Evolutionary conservation across 2,888 invertebrate genomes (phyloP).

Genomic region (Liodrosophila aerea): DNA sequence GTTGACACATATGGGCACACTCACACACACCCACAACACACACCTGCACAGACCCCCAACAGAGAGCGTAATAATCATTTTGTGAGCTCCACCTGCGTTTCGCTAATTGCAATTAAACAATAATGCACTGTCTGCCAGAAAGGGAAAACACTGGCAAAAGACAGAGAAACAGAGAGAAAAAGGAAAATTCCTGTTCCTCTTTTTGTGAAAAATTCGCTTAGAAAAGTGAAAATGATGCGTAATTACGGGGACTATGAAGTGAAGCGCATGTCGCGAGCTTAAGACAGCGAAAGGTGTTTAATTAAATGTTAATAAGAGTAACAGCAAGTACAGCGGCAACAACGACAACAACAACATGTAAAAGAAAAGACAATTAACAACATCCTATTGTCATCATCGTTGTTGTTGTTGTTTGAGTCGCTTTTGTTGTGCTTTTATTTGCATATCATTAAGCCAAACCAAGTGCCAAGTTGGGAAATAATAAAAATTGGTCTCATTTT

Average conservation of each 20-base stretch:
- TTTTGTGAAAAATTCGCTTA: slow-evolving; percentile 53
- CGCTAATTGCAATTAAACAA: slow-evolving; percentile 78
- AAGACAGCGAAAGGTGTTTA: slow-evolving; percentile 67
- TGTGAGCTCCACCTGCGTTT: slow-evolving; percentile 54
- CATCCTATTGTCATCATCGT: slow-evolving; percentile 35
- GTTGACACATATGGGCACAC: slow-evolving; percentile 30
- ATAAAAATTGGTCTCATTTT: slow-evolving; percentile 38
- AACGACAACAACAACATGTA: slow-evolving; percentile 19
- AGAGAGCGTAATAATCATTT: slow-evolving; percentile 61
- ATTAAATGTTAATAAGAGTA: slow-evolving; percentile 70
- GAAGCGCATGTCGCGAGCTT: slow-evolving; percentile 48
- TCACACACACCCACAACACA: background rate
- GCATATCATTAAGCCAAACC: slow-evolving; percentile 65
- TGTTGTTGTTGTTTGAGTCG: slow-evolving; percentile 35
- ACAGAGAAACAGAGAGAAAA: slow-evolving; percentile 5
- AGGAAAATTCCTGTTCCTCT: background rate
- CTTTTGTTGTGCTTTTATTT: slow-evolving; percentile 58
- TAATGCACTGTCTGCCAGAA: slow-evolving; percentile 38
- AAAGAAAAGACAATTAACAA: slow-evolving; percentile 56
- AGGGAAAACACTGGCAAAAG: slow-evolving; percentile 3
- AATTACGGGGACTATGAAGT: slow-evolving; percentile 29
- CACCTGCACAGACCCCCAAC: slow-evolving; percentile 10
- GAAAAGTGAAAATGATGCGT: slow-evolving; percentile 60
- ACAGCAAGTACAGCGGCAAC: slow-evolving; percentile 32
- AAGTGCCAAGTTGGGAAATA: slow-evolving; percentile 29